phyloP scores from a whole-genome alignment of 2,113 vertebrate genomes.

The Oncorhynchus masou region DNA sequence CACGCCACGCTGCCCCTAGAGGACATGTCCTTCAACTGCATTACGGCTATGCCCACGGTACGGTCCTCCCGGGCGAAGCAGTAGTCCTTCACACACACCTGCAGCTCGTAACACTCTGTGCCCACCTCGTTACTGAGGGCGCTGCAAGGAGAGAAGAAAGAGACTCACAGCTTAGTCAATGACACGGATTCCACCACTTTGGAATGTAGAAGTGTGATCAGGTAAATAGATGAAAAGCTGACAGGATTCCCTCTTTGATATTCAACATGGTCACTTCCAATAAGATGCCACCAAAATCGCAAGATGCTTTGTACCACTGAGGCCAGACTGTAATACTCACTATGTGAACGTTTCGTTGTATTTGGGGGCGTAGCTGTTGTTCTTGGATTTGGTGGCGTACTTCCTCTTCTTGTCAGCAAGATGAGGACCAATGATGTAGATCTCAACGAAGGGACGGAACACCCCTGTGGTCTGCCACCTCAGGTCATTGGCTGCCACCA shows the following conservation, averaged over 20 bases:
- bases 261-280: too few species aligned
- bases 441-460: slow-evolving; percentile 96
- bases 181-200: too few species aligned
- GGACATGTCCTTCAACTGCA: slow-evolving; percentile 90
- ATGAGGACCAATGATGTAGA: slow-evolving; percentile 95
- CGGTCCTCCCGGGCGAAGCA: slow-evolving; percentile 97
- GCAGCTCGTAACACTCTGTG: slow-evolving; percentile 95
- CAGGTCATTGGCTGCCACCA: slow-evolving; percentile 97
- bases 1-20: slow-evolving; percentile 89
- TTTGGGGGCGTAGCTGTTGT: slow-evolving; percentile 98
- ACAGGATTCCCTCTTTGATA: too few species aligned
- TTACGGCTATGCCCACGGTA: slow-evolving; percentile 90
- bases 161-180: background rate
- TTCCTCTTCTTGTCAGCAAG: slow-evolving; percentile 98
- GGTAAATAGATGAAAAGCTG: too few species aligned
- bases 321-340: slow-evolving; percentile 74
- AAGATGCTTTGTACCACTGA: too few species aligned
- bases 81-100: slow-evolving; percentile 98
- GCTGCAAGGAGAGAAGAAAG: slow-evolving; percentile 60
- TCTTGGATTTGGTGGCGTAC: slow-evolving; percentile 97
- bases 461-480: slow-evolving; percentile 98
- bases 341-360: slow-evolving; percentile 97
- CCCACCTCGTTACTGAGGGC: slow-evolving; percentile 87
- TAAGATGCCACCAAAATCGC: too few species aligned
- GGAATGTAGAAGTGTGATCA: too few species aligned